Evolutionary conservation across 2,113 vertebrate genomes (phyloP), one percentile per base, ranked within the genome.

Genomic region (Chaetops frenatus): DNA sequence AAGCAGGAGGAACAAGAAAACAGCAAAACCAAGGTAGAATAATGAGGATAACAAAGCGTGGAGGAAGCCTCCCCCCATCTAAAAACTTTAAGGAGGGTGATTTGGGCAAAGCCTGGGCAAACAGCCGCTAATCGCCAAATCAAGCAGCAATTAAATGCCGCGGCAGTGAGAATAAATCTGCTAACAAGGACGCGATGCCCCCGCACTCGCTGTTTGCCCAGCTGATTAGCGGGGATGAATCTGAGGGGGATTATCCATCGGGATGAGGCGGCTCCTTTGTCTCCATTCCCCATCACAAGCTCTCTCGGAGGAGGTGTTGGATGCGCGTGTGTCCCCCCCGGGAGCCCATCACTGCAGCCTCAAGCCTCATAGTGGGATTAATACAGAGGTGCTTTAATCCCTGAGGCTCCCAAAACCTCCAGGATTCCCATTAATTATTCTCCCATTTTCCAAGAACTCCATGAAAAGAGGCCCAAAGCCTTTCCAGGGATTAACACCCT

Each of bases 41-140:
- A 62, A 24, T 0, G 6, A 40, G 51, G 22, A 44, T 28, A 70
- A 78, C 1, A 8, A 82, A 62, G 44, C 40, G 8, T 0, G 23
- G 73, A 60, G 44, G 35, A n/a, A 56, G 14, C 15, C 9, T 51
- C 24, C 8, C 35, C 48, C 40, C 7, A 23, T 9, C 22, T 28
- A 29, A 42, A 86, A 90, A 86, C 45, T 77, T 79, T 33, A n/a
- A 60, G 38, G 80, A 44, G 54, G 47, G 50, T 4, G 27, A 57
- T 90, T 88, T 71, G 81, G 76, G 67, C 27, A 97, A 98, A 95
- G 94, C 96, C 95, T 97, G 85, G 51, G 83, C 97, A 98, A 98
- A 98, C 96, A 98, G 31, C 16, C 36, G 48, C 97, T 98, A 98
- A 98, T 98, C 97, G 94, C 94, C n/a, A 89, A 95, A 97, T 97